Evolutionary conservation across 2,797 vertebrate species (phyloP).

Genomic region (Triplophysa yarkandensis): DNA sequence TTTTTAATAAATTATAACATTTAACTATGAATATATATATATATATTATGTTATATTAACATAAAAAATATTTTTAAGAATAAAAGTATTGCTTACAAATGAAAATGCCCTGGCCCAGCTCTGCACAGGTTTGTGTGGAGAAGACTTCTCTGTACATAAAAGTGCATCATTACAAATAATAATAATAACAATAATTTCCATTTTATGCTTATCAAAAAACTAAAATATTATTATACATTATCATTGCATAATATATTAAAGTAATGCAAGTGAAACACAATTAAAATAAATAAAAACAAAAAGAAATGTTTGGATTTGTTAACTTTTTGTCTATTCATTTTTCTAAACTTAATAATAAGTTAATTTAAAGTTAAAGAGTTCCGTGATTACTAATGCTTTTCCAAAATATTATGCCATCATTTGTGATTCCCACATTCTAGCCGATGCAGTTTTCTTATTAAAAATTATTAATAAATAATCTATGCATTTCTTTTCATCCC

Average conservation of each 20-base stretch:
- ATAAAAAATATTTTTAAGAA: not conserved
- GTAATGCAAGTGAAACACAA: no score
- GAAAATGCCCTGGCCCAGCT: conserved; percentile 56
- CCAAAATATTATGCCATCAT: not conserved
- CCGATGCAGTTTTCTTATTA: not conserved
- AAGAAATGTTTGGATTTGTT: no score
- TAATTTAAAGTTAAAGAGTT: not conserved
- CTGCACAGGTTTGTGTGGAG: conserved; percentile 59
- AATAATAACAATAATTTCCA: no score
- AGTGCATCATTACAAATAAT: not conserved
- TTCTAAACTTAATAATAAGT: not conserved
- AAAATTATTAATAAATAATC: not conserved
- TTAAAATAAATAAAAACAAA: no score
- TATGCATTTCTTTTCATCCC: not conserved
- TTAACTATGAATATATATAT: no score
- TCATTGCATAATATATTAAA: no score
- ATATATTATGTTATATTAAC: no score
- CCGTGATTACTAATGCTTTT: not conserved
- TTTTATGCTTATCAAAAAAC: no score
- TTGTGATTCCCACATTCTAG: no score
- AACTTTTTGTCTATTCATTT: not conserved
- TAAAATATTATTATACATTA: no score
- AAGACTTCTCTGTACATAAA: conserved; percentile 59
- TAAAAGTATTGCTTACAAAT: conserved; percentile 63
- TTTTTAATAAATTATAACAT: no score